phyloP scores from a whole-genome alignment of 1,140 invertebrate genomes.

The Drosophila ercepeae region DNA sequence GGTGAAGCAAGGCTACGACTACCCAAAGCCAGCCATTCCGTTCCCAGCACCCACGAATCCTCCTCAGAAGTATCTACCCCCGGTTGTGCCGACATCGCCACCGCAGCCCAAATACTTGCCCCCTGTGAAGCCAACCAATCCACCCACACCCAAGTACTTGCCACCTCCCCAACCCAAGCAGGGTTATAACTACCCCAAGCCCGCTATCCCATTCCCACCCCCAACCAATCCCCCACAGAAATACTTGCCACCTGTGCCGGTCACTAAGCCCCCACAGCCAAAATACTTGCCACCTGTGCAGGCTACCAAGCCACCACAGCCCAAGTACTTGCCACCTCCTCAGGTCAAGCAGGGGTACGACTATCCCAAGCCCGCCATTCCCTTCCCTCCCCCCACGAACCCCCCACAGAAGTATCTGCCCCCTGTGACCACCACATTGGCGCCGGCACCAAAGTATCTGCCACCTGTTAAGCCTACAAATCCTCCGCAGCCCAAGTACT shows the following conservation, averaged over 20 bases:
- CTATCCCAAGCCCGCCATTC: constrained; percentile 51
- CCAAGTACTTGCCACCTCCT: constrained; percentile 38
- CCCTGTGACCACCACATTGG: constrained; percentile 21
- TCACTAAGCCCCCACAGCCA: constrained; percentile 15
- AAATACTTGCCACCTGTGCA: constrained; percentile 38
- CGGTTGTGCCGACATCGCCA: constrained; percentile 18
- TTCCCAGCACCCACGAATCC: constrained; percentile 35
- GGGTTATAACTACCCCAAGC: constrained; percentile 59
- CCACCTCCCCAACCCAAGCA: constrained; percentile 42
- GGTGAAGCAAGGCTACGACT: constrained; percentile 49
- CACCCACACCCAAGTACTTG: constrained; percentile 43
- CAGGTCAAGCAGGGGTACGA: constrained; percentile 44
- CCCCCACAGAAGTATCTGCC: constrained; percentile 38
- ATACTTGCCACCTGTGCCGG: constrained; percentile 43
- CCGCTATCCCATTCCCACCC: constrained; percentile 49
- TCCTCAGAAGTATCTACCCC: constrained; percentile 52
- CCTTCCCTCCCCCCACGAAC: constrained; percentile 51
- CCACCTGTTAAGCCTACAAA: constrained; percentile 30
- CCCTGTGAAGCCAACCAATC: constrained; percentile 30
- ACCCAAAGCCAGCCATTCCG: constrained; percentile 54
- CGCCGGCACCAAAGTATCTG: constrained; percentile 27
- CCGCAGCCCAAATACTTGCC: constrained; percentile 36
- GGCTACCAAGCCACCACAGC: constrained; percentile 47
- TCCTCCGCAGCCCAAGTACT: constrained; percentile 42
- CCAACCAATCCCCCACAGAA: constrained; percentile 32